These are phyloP conservation scores for Atherinosoma microstoma DNA, from an alignment of 2,797 vertebrate species.

Conservation along the genomic window DNA sequence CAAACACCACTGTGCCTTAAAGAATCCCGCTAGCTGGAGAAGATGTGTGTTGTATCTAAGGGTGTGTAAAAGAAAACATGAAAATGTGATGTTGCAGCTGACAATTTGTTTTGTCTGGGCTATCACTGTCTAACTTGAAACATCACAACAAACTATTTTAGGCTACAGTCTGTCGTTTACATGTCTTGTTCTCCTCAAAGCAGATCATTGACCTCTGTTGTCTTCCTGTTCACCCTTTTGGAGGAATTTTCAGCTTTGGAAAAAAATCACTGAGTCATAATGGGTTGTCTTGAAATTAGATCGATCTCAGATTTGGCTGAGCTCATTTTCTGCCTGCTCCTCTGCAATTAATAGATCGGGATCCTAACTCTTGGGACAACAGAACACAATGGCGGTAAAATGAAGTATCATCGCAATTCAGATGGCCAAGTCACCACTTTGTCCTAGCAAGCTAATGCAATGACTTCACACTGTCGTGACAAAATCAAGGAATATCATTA, in stretches of 20 bases:
- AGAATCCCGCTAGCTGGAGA: slow-evolving; percentile 78
- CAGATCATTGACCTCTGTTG: slow-evolving; percentile 51
- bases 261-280: slow-evolving; percentile 47
- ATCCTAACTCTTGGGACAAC: slow-evolving; percentile 43
- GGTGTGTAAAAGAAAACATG: slow-evolving; percentile 39
- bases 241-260: slow-evolving; percentile 50
- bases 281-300: slow-evolving; percentile 48
- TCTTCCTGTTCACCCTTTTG: slow-evolving; percentile 42
- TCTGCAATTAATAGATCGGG: slow-evolving; percentile 42
- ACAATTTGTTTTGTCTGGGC: slow-evolving; percentile 60
- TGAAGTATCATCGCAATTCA: slow-evolving; percentile 6
- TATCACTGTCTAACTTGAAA: slow-evolving; percentile 63
- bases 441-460: slow-evolving; percentile 25
- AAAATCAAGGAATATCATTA: slow-evolving; percentile 16
- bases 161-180: slow-evolving; percentile 61
- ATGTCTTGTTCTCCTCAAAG: slow-evolving; percentile 51
- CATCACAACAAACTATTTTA: slow-evolving; percentile 47
- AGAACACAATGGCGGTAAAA: slow-evolving; percentile 34
- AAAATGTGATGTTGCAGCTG: slow-evolving; percentile 58
- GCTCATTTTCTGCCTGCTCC: slow-evolving; percentile 41
- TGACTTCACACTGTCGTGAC: slow-evolving; percentile 24
- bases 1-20: slow-evolving; percentile 70
- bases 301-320: slow-evolving; percentile 49
- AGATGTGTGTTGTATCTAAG: slow-evolving; percentile 48
- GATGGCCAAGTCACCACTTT: slow-evolving; percentile 12